A percentile compares a stretch with the other conserved stretches of the same genome.
phyloP scores from a whole-genome alignment of 2,888 invertebrate species.

The Drosophila tripunctata region DNA sequence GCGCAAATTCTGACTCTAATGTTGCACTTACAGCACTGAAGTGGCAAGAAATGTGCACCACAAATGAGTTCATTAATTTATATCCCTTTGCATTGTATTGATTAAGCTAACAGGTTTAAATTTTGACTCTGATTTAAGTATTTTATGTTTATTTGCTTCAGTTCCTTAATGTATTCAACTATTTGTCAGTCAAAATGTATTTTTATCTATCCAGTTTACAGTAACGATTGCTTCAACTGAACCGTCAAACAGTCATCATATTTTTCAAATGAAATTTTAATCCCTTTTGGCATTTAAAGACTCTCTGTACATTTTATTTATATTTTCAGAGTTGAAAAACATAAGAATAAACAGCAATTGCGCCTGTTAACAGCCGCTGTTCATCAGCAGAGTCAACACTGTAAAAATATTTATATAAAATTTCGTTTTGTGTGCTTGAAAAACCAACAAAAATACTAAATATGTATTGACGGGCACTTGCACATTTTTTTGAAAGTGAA shows the following conservation, averaged over 20 bases:
- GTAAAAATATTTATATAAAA: slow-evolving; percentile 10
- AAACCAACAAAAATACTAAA: slow-evolving; percentile 15
- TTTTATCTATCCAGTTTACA: slow-evolving; percentile 4
- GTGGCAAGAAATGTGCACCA: slow-evolving; percentile 24
- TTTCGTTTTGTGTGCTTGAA: slow-evolving; percentile 22
- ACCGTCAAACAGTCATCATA: background rate
- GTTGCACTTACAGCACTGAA: slow-evolving; percentile 12
- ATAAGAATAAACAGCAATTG: background rate
- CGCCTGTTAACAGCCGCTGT: slow-evolving; percentile 1
- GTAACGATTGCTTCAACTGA: background rate
- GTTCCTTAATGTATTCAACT: slow-evolving; percentile 19
- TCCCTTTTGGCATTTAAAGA: background rate
- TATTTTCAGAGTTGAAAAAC: background rate
- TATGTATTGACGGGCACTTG: slow-evolving; percentile 21
- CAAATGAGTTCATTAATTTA: slow-evolving; percentile 59
- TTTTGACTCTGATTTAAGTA: background rate
- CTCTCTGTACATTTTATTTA: background rate
- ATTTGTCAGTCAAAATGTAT: slow-evolving; percentile 4
- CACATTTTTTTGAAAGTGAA: slow-evolving; percentile 26
- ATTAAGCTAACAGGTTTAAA: background rate
- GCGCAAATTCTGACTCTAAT: slow-evolving; percentile 8
- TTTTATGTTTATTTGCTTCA: background rate
- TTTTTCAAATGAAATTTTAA: background rate
- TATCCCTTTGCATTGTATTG: background rate
- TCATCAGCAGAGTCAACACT: background rate